These are phyloP conservation scores for Diarsia mendica DNA, from an alignment of 2,888 invertebrate species.

Conservation along the genomic window DNA sequence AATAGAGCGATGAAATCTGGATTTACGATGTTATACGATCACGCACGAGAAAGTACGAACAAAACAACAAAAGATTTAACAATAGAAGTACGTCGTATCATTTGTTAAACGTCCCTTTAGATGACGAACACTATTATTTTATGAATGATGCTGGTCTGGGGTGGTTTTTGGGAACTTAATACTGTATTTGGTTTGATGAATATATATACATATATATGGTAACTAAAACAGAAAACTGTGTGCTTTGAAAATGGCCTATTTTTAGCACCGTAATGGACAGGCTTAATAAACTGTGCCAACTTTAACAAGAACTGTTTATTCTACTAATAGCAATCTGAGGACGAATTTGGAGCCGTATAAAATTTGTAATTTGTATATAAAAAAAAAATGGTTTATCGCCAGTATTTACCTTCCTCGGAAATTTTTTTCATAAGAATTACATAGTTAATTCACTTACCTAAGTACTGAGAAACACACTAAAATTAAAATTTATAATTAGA, in stretches of 20 bases:
- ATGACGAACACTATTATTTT: slow-evolving; percentile 88
- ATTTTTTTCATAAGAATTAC: neutral
- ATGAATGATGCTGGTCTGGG: slow-evolving; percentile 86
- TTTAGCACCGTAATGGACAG: slow-evolving; percentile 1
- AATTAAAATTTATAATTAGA: too few relatives aligned
- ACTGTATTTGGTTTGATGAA: slow-evolving; percentile 77
- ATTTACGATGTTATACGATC: slow-evolving; percentile 71
- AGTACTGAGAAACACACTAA: too few relatives aligned
- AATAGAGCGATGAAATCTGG: slow-evolving; percentile 45
- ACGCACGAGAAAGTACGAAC: slow-evolving; percentile 74
- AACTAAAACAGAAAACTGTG: slow-evolving; percentile 19
- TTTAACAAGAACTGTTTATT: slow-evolving; percentile 8
- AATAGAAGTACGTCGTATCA: slow-evolving; percentile 89
- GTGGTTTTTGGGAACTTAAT: slow-evolving; percentile 73
- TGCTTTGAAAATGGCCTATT: slow-evolving; percentile 3
- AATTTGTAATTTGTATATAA: neutral
- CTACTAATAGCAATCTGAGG: slow-evolving; percentile 13
- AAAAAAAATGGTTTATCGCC: too few relatives aligned
- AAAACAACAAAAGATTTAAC: slow-evolving; percentile 88
- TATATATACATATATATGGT: slow-evolving; percentile 59
- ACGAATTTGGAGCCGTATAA: neutral
- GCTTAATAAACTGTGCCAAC: neutral
- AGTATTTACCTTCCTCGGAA: neutral
- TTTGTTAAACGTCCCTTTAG: slow-evolving; percentile 90
- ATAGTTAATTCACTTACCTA: too few relatives aligned